Conservation (phyloP, 2,113 vertebrate genomes). For the Sporophila hypoxantha region DNA sequence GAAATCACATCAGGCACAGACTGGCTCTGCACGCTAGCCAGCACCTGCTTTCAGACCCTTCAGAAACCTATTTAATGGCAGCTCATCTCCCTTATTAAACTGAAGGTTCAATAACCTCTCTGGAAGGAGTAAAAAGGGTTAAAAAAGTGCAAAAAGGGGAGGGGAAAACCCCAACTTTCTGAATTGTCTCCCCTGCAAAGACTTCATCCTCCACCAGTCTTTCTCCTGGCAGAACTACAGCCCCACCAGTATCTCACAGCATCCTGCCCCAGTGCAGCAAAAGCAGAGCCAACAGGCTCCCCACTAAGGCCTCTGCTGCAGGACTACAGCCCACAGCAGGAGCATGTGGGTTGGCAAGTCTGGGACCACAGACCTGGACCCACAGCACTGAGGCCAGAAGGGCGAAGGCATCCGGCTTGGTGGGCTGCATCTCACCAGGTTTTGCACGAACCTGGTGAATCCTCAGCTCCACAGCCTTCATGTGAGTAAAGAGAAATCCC, state of each 20-base stretch:
- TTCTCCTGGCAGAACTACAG: background rate
- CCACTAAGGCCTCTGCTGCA: background rate
- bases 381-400: fast-evolving
- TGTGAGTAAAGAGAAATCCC: background rate
- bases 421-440: background rate
- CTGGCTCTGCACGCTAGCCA: background rate
- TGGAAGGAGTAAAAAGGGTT: background rate
- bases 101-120: background rate
- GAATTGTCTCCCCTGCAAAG: background rate
- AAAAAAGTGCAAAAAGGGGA: background rate
- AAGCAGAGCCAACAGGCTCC: background rate
- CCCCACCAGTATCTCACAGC: background rate
- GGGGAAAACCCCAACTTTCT: background rate
- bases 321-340: background rate
- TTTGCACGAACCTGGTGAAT: background rate
- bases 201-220: background rate
- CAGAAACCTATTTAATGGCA: background rate
- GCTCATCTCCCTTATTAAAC: background rate
- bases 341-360: background rate
- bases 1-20: background rate
- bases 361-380: background rate
- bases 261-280: background rate
- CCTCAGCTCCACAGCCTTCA: background rate
- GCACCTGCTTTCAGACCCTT: background rate
- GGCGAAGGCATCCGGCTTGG: fast-evolving